Percentiles rank a stretch among this genome's conserved stretches.
Conservation (phyloP, 2,797 vertebrate genomes). For the Serranus cabrilla region DNA sequence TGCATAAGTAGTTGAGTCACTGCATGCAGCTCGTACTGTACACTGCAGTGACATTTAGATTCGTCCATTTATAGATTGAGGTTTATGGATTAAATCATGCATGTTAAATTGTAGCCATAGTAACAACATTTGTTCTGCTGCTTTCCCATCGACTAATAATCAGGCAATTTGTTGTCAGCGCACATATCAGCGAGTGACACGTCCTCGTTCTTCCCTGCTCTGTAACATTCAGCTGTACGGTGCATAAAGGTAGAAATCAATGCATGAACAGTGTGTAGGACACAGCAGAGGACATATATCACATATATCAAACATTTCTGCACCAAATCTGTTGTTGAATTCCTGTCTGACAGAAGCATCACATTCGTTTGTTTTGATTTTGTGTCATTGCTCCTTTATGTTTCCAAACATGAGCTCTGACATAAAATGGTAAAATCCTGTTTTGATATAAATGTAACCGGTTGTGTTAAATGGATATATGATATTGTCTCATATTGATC, state of each 20-base stretch:
- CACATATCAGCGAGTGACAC: background rate
- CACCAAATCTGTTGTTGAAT: no score
- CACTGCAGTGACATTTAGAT: conserved; percentile 29
- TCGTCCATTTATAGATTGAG: conserved; percentile 21
- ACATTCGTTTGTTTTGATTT: no score
- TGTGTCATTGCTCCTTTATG: no score
- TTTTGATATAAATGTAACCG: no score
- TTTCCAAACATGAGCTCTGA: no score
- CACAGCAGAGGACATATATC: background rate
- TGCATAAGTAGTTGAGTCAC: background rate
- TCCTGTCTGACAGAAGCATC: no score
- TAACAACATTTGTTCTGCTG: conserved; percentile 20
- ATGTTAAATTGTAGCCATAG: conserved; percentile 32
- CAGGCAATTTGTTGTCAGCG: background rate
- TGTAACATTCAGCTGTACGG: background rate
- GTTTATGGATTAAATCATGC: conserved; percentile 31
- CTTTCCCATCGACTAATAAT: background rate
- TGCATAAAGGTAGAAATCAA: background rate
- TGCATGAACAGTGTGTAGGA: background rate
- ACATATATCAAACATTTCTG: no score
- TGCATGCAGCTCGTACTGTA: background rate
- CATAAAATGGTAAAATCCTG: no score
- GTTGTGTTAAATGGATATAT: no score
- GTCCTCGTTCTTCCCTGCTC: background rate
- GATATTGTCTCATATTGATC: no score